Conservation (phyloP, 2,797 vertebrate species). For the Pristis pectinata region DNA sequence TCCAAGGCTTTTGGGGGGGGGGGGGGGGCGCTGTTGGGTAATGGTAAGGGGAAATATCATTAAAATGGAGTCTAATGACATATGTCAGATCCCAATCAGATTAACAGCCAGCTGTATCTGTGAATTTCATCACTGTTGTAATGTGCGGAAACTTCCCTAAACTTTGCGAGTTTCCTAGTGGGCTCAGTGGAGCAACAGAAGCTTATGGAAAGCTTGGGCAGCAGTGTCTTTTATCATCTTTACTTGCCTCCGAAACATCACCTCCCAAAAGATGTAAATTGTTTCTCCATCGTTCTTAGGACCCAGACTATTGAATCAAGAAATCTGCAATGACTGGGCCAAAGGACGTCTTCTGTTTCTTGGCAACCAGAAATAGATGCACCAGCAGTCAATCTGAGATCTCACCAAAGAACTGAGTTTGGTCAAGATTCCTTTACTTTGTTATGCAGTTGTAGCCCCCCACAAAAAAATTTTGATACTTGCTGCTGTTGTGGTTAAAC, state of each 20-base stretch:
- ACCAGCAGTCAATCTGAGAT: neutral
- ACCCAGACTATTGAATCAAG: neutral
- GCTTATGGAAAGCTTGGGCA: neutral
- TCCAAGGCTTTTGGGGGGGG: too few species aligned
- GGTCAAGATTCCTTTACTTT: neutral
- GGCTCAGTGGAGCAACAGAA: too few species aligned
- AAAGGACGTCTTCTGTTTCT: neutral
- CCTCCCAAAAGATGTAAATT: neutral
- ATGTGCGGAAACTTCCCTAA: neutral
- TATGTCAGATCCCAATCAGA: neutral
- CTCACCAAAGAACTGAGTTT: neutral
- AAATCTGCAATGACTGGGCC: neutral
- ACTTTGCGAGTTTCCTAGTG: neutral
- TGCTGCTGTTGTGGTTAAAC: neutral
- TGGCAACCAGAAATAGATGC: neutral
- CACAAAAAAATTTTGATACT: neutral
- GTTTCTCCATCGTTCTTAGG: neutral
- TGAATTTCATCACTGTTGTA: neutral
- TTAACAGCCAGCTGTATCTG: neutral
- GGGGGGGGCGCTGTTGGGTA: too few species aligned
- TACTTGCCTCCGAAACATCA: neutral
- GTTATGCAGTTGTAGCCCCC: neutral
- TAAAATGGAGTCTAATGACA: neutral
- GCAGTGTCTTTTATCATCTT: neutral
- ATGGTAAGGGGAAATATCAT: neutral